Evolutionary conservation across 2,113 vertebrate genomes (phyloP), one percentile per base, ranked within the genome.

Genomic region (Channa argus): DNA sequence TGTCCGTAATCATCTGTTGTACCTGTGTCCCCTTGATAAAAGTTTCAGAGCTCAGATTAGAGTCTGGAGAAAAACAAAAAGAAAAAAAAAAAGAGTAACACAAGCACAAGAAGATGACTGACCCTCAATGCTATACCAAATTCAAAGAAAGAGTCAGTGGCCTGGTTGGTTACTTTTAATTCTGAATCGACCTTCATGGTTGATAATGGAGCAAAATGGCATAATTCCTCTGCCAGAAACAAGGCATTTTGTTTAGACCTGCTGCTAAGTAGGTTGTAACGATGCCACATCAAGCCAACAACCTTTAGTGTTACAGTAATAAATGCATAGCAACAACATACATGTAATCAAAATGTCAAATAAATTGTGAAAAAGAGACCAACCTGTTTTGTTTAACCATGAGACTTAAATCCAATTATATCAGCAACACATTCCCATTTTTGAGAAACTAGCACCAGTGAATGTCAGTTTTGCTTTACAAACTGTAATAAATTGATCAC

Each of bases 11-110:
- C 0, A 67, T 24, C 52, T 38, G 39, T 59, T 59, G 46, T 72
- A 75, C 53, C 65, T 80, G 80, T 56, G 54, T 37, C 33, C 58
- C 38, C 44, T 49, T 5, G 41, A 80, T 71, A 72, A 80, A 87
- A 71, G 68, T 71, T 77, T 63, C 14, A 45, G 56, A 61, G 54
- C 38, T 47, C 53, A 74, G 69, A 82, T 71, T 59, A 65, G 7
- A 79, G 60, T 45, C 51, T 4, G 8, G 38, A 39, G 46, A 63
- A 63, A 53, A n/a, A n/a, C n/a, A n/a, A n/a, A 63, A 50, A 74
- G 63, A 60, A 1, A 63, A 53, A 63, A 50, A 74, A 63, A 60
- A 1, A 38, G 66, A 79, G 69, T 61, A 74, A 84, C 56, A 43
- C 15, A 12, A 74, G 55, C 60, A 34, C 38, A 64, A 68, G 46